phyloP scores from a whole-genome alignment of 30 jellyfish, hydroid and myxozoan genomes.

The Aurelia sp. region DNA sequence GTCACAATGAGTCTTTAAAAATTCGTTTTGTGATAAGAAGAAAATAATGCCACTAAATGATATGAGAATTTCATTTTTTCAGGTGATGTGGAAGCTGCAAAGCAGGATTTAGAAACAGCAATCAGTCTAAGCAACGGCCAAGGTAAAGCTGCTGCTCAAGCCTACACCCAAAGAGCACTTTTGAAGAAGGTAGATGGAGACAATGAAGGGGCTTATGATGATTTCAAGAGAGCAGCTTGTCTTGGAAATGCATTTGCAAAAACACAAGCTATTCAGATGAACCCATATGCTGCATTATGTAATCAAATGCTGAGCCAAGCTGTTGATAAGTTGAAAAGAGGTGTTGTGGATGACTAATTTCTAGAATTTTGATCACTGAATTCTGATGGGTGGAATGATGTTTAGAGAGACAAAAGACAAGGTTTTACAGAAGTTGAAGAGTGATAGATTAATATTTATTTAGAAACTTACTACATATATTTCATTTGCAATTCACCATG shows the following conservation, averaged over 20 bases:
- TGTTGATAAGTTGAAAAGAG: conserved; percentile 40
- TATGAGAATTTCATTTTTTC: background rate
- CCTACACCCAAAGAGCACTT: conserved; percentile 89
- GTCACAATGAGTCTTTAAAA: too few species aligned
- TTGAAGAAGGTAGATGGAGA: conserved; percentile 63
- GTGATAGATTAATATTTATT: too few species aligned
- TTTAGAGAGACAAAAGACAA: too few species aligned
- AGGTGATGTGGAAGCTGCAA: conserved; percentile 82
- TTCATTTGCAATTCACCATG: too few species aligned
- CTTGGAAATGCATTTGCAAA: conserved; percentile 88
- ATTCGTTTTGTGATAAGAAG: too few species aligned
- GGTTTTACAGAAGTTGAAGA: too few species aligned
- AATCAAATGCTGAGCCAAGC: conserved; percentile 91
- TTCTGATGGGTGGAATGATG: too few species aligned
- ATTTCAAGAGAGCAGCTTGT: conserved; percentile 79
- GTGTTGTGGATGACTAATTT: background rate
- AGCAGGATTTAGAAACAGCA: conserved; percentile 76
- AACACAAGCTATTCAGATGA: conserved; percentile 69
- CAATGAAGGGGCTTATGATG: conserved; percentile 77
- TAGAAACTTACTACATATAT: too few species aligned
- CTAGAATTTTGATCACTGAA: background rate
- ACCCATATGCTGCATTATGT: conserved; percentile 97
- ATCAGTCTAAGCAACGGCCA: conserved; percentile 76
- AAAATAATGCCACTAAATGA: too few species aligned
- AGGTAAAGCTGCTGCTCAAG: conserved; percentile 92